phyloP scores from a whole-genome alignment of 2,113 vertebrate genomes.

The Gallinago jamesoni region DNA sequence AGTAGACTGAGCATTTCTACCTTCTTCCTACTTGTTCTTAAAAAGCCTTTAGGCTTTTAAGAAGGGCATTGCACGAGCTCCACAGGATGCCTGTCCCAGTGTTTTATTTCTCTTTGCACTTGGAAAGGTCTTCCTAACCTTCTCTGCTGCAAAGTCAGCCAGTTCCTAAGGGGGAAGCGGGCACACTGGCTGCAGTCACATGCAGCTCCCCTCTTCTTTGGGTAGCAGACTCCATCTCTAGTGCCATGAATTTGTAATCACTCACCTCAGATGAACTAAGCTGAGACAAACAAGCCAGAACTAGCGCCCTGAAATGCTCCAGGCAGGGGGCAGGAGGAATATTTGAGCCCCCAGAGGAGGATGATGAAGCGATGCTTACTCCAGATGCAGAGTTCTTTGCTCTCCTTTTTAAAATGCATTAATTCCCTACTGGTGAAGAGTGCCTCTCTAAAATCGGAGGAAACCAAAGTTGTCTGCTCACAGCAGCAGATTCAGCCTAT shows the following conservation, averaged over 20 bases:
- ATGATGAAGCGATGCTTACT: neutral
- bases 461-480: neutral
- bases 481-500: neutral
- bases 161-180: neutral
- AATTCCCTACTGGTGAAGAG: neutral
- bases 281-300: neutral
- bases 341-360: neutral
- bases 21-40: neutral
- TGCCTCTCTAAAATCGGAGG: neutral
- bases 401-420: neutral
- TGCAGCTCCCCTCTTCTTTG: neutral
- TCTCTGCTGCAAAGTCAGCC: slow-evolving; percentile 55
- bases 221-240: neutral
- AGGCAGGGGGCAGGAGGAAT: neutral
- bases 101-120: neutral
- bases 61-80: neutral
- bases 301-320: neutral
- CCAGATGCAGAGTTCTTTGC: neutral
- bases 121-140: slow-evolving; percentile 47
- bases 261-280: slow-evolving; percentile 1
- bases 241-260: neutral
- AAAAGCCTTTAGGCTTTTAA: neutral
- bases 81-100: neutral
- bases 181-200: slow-evolving; percentile 1
- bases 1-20: neutral